These are phyloP conservation scores for Chelidonichthys spinosus DNA, from an alignment of 2,797 vertebrate genomes.

Conservation along the genomic window DNA sequence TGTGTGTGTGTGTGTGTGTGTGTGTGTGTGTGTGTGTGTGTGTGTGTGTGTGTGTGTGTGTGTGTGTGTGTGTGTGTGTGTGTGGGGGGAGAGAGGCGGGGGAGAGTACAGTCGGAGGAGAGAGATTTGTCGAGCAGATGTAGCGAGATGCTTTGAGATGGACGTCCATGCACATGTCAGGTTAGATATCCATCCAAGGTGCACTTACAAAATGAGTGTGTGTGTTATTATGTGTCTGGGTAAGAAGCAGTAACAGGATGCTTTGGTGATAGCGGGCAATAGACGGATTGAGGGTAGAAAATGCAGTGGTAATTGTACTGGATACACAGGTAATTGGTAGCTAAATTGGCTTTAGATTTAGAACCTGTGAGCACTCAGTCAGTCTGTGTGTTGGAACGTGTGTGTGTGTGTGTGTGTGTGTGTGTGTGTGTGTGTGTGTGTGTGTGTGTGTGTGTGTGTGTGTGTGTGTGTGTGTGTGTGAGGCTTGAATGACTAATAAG, in stretches of 20 bases:
- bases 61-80: not conserved
- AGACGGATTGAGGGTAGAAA: conserved; percentile 65
- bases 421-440: conserved; percentile 29
- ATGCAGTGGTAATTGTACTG: conserved; percentile 72
- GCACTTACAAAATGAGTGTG: conserved; percentile 26
- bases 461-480: conserved; percentile 20
- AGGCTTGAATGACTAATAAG: conserved; percentile 26
- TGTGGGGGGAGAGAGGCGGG: not conserved
- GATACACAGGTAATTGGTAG: conserved; percentile 78
- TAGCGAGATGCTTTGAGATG: conserved; percentile 24
- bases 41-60: conserved; percentile 6
- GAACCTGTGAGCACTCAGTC: conserved; percentile 57
- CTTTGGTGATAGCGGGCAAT: conserved; percentile 58
- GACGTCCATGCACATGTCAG: conserved; percentile 34
- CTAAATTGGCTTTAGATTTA: conserved; percentile 77
- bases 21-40: not conserved
- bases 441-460: conserved; percentile 13
- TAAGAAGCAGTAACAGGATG: conserved; percentile 51
- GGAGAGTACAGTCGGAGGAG: not conserved
- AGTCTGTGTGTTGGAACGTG: conserved; percentile 44
- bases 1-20: conserved; percentile 5
- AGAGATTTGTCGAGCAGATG: conserved; percentile 34
- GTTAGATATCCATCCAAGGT: conserved; percentile 41
- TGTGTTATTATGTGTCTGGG: conserved; percentile 20
- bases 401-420: conserved; percentile 15